Percentiles rank a stretch among this genome's conserved stretches.
Evolutionary conservation across 2,113 vertebrate species (phyloP).

Genomic region (Elachura formosa): DNA sequence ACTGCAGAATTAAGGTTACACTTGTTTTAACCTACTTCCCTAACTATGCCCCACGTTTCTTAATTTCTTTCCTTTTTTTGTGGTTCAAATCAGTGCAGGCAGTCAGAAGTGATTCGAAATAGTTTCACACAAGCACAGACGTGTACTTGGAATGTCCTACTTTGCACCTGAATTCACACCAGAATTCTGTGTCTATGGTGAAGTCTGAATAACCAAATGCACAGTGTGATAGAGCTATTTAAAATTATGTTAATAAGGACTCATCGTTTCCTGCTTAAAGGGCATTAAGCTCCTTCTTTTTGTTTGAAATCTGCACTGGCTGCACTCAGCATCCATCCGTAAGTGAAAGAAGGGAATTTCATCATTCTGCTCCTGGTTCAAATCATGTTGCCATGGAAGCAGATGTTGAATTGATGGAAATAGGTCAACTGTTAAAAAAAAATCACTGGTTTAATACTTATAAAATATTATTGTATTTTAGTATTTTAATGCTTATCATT

Average conservation of each 20-base stretch:
- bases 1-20: background rate
- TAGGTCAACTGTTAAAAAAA: slow-evolving; percentile 36
- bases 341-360: background rate
- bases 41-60: background rate
- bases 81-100: background rate
- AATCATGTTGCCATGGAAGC: slow-evolving; percentile 46
- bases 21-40: background rate
- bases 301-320: background rate
- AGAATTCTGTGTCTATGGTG: background rate
- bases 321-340: background rate
- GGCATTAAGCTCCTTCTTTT: background rate
- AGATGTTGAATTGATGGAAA: slow-evolving; percentile 39
- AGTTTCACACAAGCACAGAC: background rate
- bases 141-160: background rate
- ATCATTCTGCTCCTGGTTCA: slow-evolving; percentile 32
- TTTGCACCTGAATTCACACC: background rate
- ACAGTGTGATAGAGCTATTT: background rate
- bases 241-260: background rate
- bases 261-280: background rate
- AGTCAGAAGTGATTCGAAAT: background rate
- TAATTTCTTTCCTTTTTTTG: background rate
- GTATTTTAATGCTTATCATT: background rate
- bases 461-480: background rate
- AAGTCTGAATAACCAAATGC: background rate
- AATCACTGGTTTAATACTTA: background rate